phyloP scores from a whole-genome alignment of 2,797 vertebrate genomes.

The Cichlasoma orientale region DNA sequence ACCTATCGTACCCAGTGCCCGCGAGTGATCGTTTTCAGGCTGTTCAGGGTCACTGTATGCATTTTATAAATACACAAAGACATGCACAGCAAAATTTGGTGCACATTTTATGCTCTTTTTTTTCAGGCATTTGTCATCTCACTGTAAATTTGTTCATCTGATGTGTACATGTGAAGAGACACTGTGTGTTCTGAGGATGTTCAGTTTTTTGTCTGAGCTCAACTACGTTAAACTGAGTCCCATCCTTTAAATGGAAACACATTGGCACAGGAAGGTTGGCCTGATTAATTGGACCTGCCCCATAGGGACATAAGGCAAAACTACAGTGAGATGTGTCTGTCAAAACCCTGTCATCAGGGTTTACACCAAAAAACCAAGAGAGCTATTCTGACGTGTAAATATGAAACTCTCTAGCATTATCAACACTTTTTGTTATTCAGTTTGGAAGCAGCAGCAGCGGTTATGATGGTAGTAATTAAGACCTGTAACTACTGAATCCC shows the following conservation, averaged over 20 bases:
- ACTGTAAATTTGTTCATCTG: not conserved
- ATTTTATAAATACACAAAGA: not conserved
- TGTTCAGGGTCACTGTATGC: not conserved
- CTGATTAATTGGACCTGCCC: slow-evolving; percentile 33
- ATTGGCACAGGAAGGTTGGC: slow-evolving; percentile 34
- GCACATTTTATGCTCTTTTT: not conserved
- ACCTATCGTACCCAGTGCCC: not conserved
- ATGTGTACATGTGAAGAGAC: too few species aligned
- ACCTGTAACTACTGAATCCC: not conserved
- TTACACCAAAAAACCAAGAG: not conserved
- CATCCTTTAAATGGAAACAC: slow-evolving; percentile 54
- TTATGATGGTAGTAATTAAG: not conserved
- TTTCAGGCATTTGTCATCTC: not conserved
- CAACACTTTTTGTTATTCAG: not conserved
- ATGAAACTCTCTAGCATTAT: not conserved
- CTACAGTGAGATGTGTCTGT: not conserved
- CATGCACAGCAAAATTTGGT: not conserved
- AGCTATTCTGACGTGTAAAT: not conserved
- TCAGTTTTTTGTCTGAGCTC: slow-evolving; percentile 41
- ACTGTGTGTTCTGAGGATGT: too few species aligned
- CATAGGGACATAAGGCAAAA: slow-evolving; percentile 19
- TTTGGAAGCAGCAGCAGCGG: not conserved
- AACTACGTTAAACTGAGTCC: slow-evolving; percentile 43
- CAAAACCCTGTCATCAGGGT: not conserved
- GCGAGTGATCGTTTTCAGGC: not conserved